Evolutionary conservation across 2,113 vertebrate species (phyloP).

Genomic region (Ptilonorhynchus violaceus): DNA sequence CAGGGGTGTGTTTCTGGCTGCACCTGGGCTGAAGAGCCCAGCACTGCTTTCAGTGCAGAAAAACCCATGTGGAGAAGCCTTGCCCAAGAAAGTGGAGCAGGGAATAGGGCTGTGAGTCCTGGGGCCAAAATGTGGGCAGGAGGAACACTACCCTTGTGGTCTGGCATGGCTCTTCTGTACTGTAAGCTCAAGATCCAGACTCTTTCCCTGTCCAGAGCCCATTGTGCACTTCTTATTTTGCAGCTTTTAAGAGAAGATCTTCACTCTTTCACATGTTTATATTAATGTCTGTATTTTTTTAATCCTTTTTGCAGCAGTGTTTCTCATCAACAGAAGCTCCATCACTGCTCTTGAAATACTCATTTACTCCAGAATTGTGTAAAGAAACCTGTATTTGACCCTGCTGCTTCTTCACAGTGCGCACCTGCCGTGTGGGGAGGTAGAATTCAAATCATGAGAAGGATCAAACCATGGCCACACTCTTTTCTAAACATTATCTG

Average conservation of each 20-base stretch:
- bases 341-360: neutral
- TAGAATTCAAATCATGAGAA: conserved; percentile 7
- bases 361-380: neutral
- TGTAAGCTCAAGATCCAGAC: neutral
- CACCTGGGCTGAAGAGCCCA: neutral
- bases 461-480: neutral
- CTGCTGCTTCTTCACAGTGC: neutral
- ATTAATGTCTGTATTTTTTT: neutral
- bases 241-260: neutral
- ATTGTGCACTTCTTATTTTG: neutral
- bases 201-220: neutral
- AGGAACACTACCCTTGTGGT: neutral
- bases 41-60: neutral
- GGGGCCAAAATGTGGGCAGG: neutral
- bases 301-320: neutral
- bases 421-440: neutral
- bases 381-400: neutral
- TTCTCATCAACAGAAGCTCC: neutral
- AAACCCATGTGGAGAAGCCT: neutral
- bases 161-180: neutral
- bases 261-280: neutral
- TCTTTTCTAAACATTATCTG: neutral
- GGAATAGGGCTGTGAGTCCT: neutral
- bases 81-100: neutral
- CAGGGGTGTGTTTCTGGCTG: neutral